Evolutionary conservation across 2,888 invertebrate species (phyloP).

Genomic region (Epiblema foenella): DNA sequence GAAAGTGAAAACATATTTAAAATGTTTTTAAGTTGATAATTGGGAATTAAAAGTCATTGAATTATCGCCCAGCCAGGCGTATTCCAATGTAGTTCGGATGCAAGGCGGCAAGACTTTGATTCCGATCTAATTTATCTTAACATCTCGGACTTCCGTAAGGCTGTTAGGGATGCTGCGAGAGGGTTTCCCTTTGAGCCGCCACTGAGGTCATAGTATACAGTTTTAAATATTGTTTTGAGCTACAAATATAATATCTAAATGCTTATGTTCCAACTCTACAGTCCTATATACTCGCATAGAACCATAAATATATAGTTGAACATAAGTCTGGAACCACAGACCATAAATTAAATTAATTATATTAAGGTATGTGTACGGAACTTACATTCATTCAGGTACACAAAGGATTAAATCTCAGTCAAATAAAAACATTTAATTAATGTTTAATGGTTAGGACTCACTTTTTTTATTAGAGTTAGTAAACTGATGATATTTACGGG

Average conservation of each 20-base stretch:
- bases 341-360: too few species aligned
- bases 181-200: not conserved
- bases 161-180: constrained; percentile 25
- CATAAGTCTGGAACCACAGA: too few species aligned
- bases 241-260: not conserved
- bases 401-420: too few species aligned
- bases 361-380: too few species aligned
- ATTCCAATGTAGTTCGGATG: constrained; percentile 31
- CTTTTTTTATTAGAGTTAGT: too few species aligned
- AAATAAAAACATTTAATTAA: too few species aligned
- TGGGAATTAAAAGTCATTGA: constrained; percentile 29
- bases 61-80: constrained; percentile 23
- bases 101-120: constrained; percentile 31
- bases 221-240: not conserved
- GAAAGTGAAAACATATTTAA: not conserved
- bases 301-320: too few species aligned
- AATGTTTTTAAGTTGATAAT: not conserved
- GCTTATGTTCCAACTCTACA: too few species aligned
- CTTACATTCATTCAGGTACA: too few species aligned
- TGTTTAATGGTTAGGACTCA: too few species aligned
- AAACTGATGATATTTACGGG: too few species aligned
- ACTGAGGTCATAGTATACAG: not conserved
- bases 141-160: constrained; percentile 43
- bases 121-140: constrained; percentile 37
- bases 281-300: too few species aligned